phyloP scores from a whole-genome alignment of 1,140 invertebrate genomes.

The Mizuhopecten yessoensis region DNA sequence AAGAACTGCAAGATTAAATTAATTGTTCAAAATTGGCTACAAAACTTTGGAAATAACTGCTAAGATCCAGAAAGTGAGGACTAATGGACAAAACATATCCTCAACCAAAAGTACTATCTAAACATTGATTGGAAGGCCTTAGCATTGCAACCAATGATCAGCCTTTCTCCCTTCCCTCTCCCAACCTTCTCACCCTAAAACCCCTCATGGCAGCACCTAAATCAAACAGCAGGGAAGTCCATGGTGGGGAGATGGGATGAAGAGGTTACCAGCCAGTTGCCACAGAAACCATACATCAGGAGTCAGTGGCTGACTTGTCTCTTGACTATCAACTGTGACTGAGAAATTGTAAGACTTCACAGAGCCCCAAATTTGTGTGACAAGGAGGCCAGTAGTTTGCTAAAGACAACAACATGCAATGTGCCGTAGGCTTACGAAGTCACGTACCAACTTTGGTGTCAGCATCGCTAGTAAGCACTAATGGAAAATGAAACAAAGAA shows the following conservation, averaged over 20 bases:
- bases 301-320: not conserved
- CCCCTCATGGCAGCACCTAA: not conserved
- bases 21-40: not conserved
- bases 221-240: not conserved
- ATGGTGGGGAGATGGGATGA: constrained; percentile 3
- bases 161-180: not conserved
- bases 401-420: not conserved
- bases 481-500: constrained; percentile 70
- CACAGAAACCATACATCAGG: not conserved
- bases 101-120: not conserved
- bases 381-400: not conserved
- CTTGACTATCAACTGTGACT: not conserved
- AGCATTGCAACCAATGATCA: not conserved
- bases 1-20: too few relatives aligned
- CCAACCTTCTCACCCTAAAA: not conserved
- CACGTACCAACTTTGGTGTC: constrained; percentile 78
- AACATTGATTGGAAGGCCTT: not conserved
- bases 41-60: not conserved
- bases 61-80: not conserved
- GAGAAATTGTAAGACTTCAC: not conserved
- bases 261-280: not conserved
- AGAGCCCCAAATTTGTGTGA: not conserved
- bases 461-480: constrained; percentile 79
- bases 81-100: not conserved
- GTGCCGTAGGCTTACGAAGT: constrained; percentile 48